Base-by-base conservation (phyloP, 2,888 invertebrate genomes). In the Drosophila sordidula region DNA sequence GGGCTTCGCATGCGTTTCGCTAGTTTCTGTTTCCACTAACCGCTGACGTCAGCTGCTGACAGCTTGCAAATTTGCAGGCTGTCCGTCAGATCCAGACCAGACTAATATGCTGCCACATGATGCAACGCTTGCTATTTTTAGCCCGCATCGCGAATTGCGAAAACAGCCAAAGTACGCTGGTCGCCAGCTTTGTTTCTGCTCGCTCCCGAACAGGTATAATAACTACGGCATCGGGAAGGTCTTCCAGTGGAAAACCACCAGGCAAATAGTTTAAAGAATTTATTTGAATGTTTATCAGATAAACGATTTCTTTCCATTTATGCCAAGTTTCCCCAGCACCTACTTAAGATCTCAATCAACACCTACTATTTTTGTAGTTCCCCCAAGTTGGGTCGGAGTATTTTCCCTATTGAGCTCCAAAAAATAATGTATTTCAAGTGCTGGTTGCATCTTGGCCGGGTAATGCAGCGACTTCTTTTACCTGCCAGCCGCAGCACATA, bases 11-110 rank as follows among this genome's bases (percentile, higher is more conserved):
- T 68, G 68, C 29, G 6, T 62, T 67, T 65, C 45, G 56, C 72
- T 50, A 62, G 69, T 58, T 71, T 46, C 54, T 61, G 9, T 42
- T 58, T 44, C 32, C 55, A 67, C 66, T 73, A 76, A 83, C 80
- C 54, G 70, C 67, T 51, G 47, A 51, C 64, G 70, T 67, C 78
- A 84, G 71, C 82, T 75, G 85, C 81, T 86, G 82, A 83, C 83
- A 80, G 73, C 76, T 82, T 74, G 68, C 75, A 75, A 66, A 76
- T 78, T 86, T 76, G 59, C 67, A 57, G 65, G 50, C 74, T 63
- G 75, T 71, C 65, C 49, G 29, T 47, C 68, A 59, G 50, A 58
- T 22, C 29, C 56, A 66, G 68, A 59, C 63, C 45, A 57, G 71
- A 52, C 49, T 57, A 39, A 58, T 62, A 55, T 71, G 47, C 56